Evolutionary conservation across 2,113 vertebrate genomes (phyloP), one percentile per base, ranked within the genome.

Genomic region (Illadopsis cleaveri): DNA sequence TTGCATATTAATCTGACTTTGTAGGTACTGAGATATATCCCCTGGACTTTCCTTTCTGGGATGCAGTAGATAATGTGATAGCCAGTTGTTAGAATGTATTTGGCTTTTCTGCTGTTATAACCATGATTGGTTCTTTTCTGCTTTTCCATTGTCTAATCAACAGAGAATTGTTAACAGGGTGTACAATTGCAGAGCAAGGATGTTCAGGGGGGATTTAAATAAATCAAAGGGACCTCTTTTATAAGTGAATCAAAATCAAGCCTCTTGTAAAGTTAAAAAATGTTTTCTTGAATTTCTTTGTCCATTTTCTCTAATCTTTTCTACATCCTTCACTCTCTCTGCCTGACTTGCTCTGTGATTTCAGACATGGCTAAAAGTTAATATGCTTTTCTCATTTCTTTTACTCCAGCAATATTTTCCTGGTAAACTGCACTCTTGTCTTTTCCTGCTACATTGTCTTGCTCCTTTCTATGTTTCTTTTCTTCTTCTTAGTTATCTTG

Each of bases 201-300:
- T 87, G 58, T 89, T 95, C 94, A 88, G 12, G 11, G 82, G 78
- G 68, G 50, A 93, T 96, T 94, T 95, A 94, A 96, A 94, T 95
- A 90, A 96, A 95, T 94, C 90, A 97, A 88, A 86, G 60, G 25
- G 22, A 30, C 35, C 82, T 78, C 71, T 95, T 77, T 66, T 71
- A 80, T 92, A 93, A 68, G 60, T 96, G 94, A 96, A 95, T 96
- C 66, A 88, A 96, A 97, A 94, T 96, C 90, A 97, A 95, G 82
- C 44, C 93, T 96, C 90, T 97, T 95, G 85, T 94, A 92, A 88
- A 90, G 66, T 83, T 81, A 92, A 96, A 92, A 94, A 73, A 77
- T 71, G 72, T 82, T 96, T 93, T 89, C 93, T 88, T 87, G 15
- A 79, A 93, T 93, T 91, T 95, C 86, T 90, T 93, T 94, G 79